Conservation (phyloP, 1,140 invertebrate species). For the Babylonia areolata region DNA sequence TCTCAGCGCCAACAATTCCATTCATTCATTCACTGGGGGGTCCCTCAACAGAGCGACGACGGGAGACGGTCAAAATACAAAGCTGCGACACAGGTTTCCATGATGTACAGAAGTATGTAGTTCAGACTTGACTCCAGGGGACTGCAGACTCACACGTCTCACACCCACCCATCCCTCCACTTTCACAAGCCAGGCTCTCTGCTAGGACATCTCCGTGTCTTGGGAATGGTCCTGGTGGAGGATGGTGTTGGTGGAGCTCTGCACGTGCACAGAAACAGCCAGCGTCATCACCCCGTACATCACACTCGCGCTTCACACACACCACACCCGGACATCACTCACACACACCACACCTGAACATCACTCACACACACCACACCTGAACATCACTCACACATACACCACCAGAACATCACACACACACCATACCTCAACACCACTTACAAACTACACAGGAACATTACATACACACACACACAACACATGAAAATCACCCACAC, state of each 20-base stretch:
- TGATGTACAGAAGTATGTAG: too few species aligned
- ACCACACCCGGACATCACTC: too few species aligned
- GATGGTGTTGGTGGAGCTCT: constrained; percentile 23
- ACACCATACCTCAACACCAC: too few species aligned
- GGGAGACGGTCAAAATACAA: background rate
- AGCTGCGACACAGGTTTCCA: background rate
- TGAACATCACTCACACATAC: too few species aligned
- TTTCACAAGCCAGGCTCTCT: background rate
- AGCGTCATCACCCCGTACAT: too few species aligned
- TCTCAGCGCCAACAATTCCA: background rate
- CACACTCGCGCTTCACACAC: too few species aligned
- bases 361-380: too few species aligned
- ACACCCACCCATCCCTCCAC: constrained; percentile 15
- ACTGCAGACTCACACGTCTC: background rate
- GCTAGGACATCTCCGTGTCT: constrained; percentile 49
- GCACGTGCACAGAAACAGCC: background rate
- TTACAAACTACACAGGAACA: too few species aligned
- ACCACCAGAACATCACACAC: too few species aligned
- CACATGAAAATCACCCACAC: too few species aligned
- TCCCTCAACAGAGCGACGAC: background rate
- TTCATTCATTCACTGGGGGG: background rate
- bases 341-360: too few species aligned
- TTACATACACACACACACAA: too few species aligned
- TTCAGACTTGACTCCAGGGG: background rate
- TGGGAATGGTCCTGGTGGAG: constrained; percentile 45